These are phyloP conservation scores for Cyaniris semiargus DNA, from an alignment of 2,888 invertebrate species.

Conservation along the genomic window DNA sequence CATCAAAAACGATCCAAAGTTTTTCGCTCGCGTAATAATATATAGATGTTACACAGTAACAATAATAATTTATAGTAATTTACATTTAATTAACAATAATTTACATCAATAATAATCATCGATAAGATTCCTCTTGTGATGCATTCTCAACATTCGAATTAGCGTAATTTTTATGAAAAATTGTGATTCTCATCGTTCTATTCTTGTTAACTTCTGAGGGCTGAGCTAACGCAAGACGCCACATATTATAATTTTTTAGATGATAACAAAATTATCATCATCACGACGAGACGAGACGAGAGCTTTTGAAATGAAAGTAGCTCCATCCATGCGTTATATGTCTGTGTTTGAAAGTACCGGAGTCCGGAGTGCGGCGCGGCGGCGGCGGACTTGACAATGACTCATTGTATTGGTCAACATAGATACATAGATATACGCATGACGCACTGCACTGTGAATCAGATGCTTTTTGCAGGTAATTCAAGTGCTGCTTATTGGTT, in stretches of 20 bases:
- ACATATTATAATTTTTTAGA: background rate
- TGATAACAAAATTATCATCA: no score
- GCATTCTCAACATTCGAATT: no score
- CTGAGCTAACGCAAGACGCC: background rate
- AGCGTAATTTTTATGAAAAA: no score
- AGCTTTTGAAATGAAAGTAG: conserved; percentile 15
- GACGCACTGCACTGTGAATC: conserved; percentile 34
- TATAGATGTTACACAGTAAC: no score
- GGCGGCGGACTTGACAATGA: conserved; percentile 19
- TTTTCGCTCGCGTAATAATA: no score
- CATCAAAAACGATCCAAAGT: no score
- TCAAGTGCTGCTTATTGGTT: background rate
- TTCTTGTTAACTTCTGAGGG: background rate
- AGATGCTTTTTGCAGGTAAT: conserved; percentile 16
- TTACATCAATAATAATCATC: no score
- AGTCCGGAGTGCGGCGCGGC: conserved; percentile 9
- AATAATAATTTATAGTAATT: no score
- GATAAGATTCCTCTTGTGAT: no score
- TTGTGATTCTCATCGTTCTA: no score
- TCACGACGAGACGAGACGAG: background rate
- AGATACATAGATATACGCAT: conserved; percentile 26
- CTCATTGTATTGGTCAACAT: conserved; percentile 29
- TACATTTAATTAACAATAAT: no score
- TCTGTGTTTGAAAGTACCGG: conserved; percentile 20
- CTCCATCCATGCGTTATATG: background rate